Base-by-base conservation (phyloP, 2,113 vertebrate genomes). In the Callospermophilus lateralis region DNA sequence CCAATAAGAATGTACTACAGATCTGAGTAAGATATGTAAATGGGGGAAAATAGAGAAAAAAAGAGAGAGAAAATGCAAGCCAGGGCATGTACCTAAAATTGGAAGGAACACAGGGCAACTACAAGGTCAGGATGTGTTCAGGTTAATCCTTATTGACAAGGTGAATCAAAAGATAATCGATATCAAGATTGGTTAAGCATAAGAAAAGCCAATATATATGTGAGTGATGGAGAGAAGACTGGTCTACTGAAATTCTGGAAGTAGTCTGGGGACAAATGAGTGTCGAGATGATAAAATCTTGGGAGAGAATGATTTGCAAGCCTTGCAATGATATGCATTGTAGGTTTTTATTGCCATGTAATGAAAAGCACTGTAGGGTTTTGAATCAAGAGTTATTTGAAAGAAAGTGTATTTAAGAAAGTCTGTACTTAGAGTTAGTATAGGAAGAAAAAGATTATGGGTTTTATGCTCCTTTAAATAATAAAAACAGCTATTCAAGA, bases 381-480 rank as follows among this genome's bases (percentile, higher is more conserved):
- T 78, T 84, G 19, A 90, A 87, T 84, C 6, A 65, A 92, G 17
- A 70, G 13, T 90, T 15, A n/a, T 12, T 73, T 92, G 42, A 87
- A 51, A 84, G 37, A 45, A 89, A 85, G 34, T 58, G 24, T 45
- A 72, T 6, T 70, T 90, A 48, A 34, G 3, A 72, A 87, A 42
- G 1, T 3, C 39, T 90, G 15, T 91, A 58, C 24, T 67, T 86
- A 12, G 0, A 89, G 15, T 19, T 65, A 45, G 3, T 19, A 37
- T 26, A 96, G 39, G 78, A 79, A 86, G 28, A 96, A 16, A 8
- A 78, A 58, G 63, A 74, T 37, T 34, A 74, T 77, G 37, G 24
- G 32, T 70, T 92, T 91, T 94, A 65, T 97, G 26, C 17, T 92
- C 51, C 6, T 45, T 58, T 73, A 88, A 63, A 39, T 63, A 90